Conservation (phyloP, 2,113 vertebrate species). For the Chrysochloris asiatica region DNA sequence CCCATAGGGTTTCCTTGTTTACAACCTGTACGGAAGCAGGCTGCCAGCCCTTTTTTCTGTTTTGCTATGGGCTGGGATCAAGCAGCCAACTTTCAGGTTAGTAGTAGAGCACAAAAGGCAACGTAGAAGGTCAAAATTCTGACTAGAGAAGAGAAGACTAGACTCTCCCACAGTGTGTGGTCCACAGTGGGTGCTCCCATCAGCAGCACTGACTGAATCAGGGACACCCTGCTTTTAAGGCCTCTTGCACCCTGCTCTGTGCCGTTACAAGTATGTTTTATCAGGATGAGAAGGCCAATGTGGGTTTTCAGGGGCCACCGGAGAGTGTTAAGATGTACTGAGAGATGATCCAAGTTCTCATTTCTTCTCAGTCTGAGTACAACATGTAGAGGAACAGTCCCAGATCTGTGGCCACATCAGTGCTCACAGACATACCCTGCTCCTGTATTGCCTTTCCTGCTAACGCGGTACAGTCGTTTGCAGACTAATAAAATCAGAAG, state of each 20-base stretch:
- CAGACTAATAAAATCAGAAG: constrained; percentile 8
- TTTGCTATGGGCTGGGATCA: neutral
- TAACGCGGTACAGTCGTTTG: fast-evolving
- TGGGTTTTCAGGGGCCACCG: neutral
- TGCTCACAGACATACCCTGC: fast-evolving
- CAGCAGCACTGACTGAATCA: neutral
- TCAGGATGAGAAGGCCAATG: neutral
- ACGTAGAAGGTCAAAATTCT: neutral
- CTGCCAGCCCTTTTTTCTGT: neutral
- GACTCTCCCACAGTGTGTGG: fast-evolving
- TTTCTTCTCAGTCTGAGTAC: neutral
- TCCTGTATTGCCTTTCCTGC: fast-evolving
- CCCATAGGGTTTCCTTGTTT: neutral
- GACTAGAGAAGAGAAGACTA: neutral
- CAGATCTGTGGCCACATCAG: neutral
- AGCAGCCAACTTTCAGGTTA: neutral
- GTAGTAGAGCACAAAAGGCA: neutral
- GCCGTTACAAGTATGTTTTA: neutral
- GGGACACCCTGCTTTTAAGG: neutral
- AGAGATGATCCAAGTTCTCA: neutral
- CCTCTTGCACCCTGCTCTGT: neutral
- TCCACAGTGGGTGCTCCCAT: neutral
- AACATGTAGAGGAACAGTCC: neutral
- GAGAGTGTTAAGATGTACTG: neutral
- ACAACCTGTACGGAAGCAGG: neutral